A percentile compares a stretch with the other conserved stretches of the same genome.
These are phyloP conservation scores for Glaucomys volans DNA, from an alignment of 2,113 vertebrate species.

Conservation along the genomic window DNA sequence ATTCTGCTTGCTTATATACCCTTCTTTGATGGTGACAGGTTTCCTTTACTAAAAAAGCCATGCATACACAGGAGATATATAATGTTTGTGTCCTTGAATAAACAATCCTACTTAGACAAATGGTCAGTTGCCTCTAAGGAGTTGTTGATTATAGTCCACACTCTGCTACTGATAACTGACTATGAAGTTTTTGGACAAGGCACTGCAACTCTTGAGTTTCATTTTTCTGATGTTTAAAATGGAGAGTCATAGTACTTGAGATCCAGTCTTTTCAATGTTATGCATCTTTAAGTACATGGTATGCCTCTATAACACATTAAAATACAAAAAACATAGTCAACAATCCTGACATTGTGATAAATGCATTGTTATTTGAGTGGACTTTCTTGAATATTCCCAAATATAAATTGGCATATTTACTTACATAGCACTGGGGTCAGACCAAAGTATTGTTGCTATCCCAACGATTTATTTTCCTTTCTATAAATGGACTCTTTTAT, in stretches of 20 bases:
- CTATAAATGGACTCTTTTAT: neutral
- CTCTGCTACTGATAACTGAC: neutral
- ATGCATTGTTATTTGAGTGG: neutral
- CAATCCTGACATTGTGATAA: neutral
- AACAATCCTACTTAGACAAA: neutral
- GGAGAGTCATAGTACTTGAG: neutral
- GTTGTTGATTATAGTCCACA: neutral
- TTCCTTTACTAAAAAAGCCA: neutral
- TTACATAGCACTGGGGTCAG: neutral
- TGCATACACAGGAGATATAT: neutral
- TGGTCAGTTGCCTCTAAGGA: neutral
- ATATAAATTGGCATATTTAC: neutral
- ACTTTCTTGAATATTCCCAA: neutral
- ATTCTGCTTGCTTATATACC: neutral
- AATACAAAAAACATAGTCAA: constrained; percentile 14
- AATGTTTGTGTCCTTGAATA: neutral
- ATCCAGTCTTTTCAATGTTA: neutral
- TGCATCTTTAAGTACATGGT: neutral
- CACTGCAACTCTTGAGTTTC: neutral
- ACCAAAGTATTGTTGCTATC: neutral
- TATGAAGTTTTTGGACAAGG: neutral
- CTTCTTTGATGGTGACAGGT: neutral
- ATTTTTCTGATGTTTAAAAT: constrained; percentile 32
- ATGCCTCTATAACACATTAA: neutral
- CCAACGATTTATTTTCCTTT: neutral